Evolutionary conservation across 1,140 invertebrate species (phyloP).

Genomic region (Ganaspis sp.): DNA sequence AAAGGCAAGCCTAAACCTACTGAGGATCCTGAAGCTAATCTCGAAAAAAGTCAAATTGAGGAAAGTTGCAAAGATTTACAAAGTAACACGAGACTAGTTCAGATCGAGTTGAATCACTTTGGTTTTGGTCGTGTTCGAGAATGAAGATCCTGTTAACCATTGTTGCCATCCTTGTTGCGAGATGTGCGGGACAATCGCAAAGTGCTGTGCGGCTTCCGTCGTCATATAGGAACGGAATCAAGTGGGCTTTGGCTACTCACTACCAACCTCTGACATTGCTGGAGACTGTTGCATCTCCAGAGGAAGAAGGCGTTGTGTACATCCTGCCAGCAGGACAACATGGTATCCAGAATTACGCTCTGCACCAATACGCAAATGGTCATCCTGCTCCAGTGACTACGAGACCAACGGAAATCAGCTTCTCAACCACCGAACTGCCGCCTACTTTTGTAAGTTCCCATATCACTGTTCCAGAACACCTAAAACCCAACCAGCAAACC

Average conservation of each 20-base stretch:
- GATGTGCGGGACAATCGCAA: not conserved
- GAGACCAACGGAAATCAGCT: not conserved
- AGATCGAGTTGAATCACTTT: too few relatives aligned
- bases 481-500: not conserved
- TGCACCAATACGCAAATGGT: not conserved
- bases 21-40: too few relatives aligned
- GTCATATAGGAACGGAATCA: constrained; percentile 29
- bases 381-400: not conserved
- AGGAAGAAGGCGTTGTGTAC: not conserved
- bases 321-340: not conserved
- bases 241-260: constrained; percentile 32
- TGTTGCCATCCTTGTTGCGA: not conserved
- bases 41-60: too few relatives aligned
- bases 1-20: too few relatives aligned
- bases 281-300: not conserved
- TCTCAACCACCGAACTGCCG: not conserved
- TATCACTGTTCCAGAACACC: not conserved
- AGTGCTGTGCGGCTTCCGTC: constrained; percentile 5
- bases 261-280: not conserved
- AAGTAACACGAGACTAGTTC: too few relatives aligned
- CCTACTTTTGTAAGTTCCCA: not conserved
- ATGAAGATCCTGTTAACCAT: not conserved
- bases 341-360: not conserved
- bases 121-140: too few relatives aligned
- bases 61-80: too few relatives aligned